phyloP scores from a whole-genome alignment of 2,888 invertebrate genomes.

The Emesis furor region DNA sequence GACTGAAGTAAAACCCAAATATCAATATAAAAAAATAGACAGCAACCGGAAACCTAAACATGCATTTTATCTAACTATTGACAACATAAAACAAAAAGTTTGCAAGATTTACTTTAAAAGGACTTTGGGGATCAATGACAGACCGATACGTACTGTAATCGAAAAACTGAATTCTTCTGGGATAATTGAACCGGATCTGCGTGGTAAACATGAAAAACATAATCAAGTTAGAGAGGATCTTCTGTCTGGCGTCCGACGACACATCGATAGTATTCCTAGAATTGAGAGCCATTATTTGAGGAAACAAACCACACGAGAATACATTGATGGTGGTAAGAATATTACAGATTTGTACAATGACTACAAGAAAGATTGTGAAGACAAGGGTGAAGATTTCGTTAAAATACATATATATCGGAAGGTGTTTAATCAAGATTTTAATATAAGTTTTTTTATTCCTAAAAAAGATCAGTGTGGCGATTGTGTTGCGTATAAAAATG shows the following conservation, averaged over 20 bases:
- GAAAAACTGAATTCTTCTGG: conserved; percentile 7
- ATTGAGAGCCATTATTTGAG: conserved; percentile 19
- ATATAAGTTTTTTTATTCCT: not conserved
- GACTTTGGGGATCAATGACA: not conserved
- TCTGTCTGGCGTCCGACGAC: not conserved
- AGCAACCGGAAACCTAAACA: conserved; percentile 6
- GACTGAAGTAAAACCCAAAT: not conserved
- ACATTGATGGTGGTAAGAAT: conserved; percentile 8
- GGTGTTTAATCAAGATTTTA: not conserved
- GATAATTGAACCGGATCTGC: not conserved
- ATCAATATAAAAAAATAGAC: conserved; percentile 16
- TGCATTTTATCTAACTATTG: conserved; percentile 5
- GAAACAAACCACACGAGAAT: not conserved
- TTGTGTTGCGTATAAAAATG: not conserved
- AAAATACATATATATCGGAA: not conserved
- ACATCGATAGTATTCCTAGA: not conserved
- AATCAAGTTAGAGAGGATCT: not conserved
- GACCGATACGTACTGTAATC: conserved; percentile 2
- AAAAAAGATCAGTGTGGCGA: not conserved
- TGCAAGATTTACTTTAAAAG: conserved; percentile 11
- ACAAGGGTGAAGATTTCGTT: not conserved
- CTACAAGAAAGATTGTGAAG: not conserved
- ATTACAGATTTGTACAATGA: not conserved
- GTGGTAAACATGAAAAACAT: conserved; percentile 17
- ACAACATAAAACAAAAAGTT: not conserved